A percentile compares a stretch with the other conserved stretches of the same genome.
phyloP scores from a whole-genome alignment of 2,797 vertebrate genomes.

The Erpetoichthys calabaricus region DNA sequence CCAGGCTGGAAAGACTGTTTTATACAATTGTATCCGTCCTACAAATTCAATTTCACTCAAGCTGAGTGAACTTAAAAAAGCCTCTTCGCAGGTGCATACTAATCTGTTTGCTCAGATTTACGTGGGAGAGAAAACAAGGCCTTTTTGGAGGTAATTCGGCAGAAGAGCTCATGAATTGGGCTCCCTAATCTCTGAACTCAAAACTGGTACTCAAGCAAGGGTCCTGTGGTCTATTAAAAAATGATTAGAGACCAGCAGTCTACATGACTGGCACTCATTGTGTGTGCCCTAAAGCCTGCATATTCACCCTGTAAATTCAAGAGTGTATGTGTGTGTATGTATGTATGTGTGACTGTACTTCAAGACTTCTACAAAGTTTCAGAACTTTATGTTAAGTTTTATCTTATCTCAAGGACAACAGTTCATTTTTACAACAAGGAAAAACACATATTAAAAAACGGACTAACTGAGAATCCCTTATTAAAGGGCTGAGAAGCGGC shows the following conservation, averaged over 20 bases:
- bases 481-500: too few relatives aligned
- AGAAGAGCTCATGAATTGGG: conserved; percentile 34
- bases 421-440: too few relatives aligned
- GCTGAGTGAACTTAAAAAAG: conserved; percentile 23
- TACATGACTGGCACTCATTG: conserved; percentile 56
- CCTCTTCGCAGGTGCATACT: conserved; percentile 41
- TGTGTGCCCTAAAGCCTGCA: conserved; percentile 19
- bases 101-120: conserved; percentile 44
- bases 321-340: neutral
- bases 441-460: too few relatives aligned
- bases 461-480: too few relatives aligned
- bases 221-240: conserved; percentile 52
- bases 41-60: conserved; percentile 25
- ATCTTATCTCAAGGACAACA: too few relatives aligned
- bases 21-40: conserved; percentile 16
- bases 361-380: too few relatives aligned
- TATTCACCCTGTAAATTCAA: conserved; percentile 8
- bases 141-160: conserved; percentile 42
- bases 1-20: conserved; percentile 9
- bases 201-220: conserved; percentile 9
- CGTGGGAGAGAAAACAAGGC: conserved; percentile 14
- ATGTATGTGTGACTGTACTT: too few relatives aligned
- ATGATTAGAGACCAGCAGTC: conserved; percentile 59
- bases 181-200: conserved; percentile 8
- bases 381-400: too few relatives aligned